These are phyloP conservation scores for Eciton burchellii DNA, from an alignment of 1,140 invertebrate species.

Conservation along the genomic window DNA sequence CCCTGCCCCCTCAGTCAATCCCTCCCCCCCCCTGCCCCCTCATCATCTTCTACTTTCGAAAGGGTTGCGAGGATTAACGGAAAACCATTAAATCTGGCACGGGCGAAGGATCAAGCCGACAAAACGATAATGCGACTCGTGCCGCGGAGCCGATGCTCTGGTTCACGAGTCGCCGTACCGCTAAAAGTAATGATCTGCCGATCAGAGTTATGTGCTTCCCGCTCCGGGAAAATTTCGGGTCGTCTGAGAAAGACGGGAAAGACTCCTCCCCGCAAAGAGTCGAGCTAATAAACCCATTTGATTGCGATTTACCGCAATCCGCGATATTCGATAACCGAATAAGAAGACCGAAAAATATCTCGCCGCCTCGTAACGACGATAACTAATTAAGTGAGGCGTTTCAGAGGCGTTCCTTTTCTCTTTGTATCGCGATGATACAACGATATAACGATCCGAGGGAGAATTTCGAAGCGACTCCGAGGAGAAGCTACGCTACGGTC, in stretches of 20 bases:
- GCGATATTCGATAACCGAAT: neutral
- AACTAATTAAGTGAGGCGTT: too few species aligned
- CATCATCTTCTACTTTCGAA: constrained; percentile 66
- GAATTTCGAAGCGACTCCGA: neutral
- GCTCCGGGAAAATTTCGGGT: neutral
- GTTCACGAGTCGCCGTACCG: constrained; percentile 29
- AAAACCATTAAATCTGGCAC: constrained; percentile 73
- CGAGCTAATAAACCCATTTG: neutral
- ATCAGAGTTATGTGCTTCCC: constrained; percentile 18
- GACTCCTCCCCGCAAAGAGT: neutral
- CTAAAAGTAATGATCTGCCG: constrained; percentile 48
- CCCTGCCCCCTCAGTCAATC: constrained; percentile 5
- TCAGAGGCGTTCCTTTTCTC: too few species aligned
- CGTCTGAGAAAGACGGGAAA: constrained; percentile 11
- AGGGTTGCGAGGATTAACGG: constrained; percentile 70
- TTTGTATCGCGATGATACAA: too few species aligned
- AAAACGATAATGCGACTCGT: constrained; percentile 64
- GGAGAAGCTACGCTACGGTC: too few species aligned
- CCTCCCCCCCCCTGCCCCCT: constrained; percentile 15
- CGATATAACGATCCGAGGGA: too few species aligned
- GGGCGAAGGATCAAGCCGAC: constrained; percentile 61
- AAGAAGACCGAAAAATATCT: constrained; percentile 2
- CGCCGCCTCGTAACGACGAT: neutral
- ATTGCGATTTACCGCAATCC: neutral
- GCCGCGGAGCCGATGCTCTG: constrained; percentile 32